Base-by-base conservation (phyloP, 2,797 vertebrate species). In the Myotis planiceps region DNA sequence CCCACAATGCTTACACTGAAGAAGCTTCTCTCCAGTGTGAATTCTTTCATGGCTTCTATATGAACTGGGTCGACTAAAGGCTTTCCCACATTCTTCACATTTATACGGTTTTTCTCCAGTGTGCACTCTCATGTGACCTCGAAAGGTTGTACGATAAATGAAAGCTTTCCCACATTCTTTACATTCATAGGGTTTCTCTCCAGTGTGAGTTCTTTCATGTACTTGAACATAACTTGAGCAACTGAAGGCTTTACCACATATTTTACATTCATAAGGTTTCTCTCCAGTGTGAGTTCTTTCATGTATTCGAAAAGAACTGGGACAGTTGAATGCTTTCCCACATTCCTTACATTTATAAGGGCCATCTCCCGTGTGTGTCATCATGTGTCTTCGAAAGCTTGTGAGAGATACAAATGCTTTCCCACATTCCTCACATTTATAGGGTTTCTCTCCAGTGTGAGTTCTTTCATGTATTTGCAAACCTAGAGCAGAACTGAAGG, bases 381-480 rank as follows among this genome's bases (percentile, higher is more conserved):
- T 97, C 88, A 89, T 87, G 14, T 96, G 94, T 42, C 85, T 94
- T 32, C 90, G 92, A 68, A 96, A 90, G 72, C 92, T 93, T 49
- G 92, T 96, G 37, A 92, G 94, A 45, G 94, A 94, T 16, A 92
- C 92, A 1, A 97, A 97, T 18, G 95, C 96, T 39, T 96, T 96
- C 5, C 96, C 97, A 69, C 97, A 97, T 3, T 95, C 92, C 39
- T 93, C 92, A 66, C 97, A 97, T 63, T 95, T 84, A 60, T 95
- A 90, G 37, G 97, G 96, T 21, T 97, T 97, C 68, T 97, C 97
- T 29, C 96, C 97, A 18, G 96, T 97, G 45, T 97, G 97, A 21
- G 88, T 96, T 29, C 96, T 88, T 42, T 75, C 93, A 37, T 97
- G 97, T 58, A 79, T 96, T 7, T 92, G 63, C 23, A 96, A 68